Base-by-base conservation (phyloP, 92 coral and sea anemone species). In the Epizoanthus stellaris region DNA sequence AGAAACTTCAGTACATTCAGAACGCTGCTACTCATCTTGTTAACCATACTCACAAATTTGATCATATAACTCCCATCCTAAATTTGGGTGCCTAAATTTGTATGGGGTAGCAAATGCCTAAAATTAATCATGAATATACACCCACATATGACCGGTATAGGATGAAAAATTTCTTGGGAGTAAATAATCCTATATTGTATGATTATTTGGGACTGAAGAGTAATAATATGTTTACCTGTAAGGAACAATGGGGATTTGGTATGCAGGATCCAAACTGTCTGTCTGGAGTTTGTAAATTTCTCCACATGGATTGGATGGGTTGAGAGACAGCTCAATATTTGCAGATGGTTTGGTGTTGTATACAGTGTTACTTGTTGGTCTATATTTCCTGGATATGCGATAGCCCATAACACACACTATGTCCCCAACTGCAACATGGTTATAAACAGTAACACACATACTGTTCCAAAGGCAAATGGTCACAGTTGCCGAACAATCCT, bases 371-470 rank as follows among this genome's bases (percentile, higher is more conserved):
- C 80, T 90, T 20, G 76, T 82, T 20, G 52, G 39, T 58, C 56
- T 87, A 65, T 86, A 86, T 70, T 82, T 87, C 10, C 88, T 71
- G n/a, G 59, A n/a, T 40, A 90, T 81, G 36, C 93, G 90, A 67
- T 90, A 90, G 47, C 88, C 88, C 1, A 30, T 52, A 45, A 90
- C 70, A 8, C 83, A 76, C 4, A 90, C 64, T 69, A 87, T 36
- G 77, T 90, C 93, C 12, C 93, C 93, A 14, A 90, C 90, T 59
- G 81, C 80, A 52, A 90, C 81, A 67, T 82, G 80, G 30, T 90
- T 90, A 57, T 81, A 90, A 10, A 81, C 68, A 39, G 61, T 45
- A 14, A 87, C 91, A 60, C 93, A 90, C 16, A 70, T 81, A 45
- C 60, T 86, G 45, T 87, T 77, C 93, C 90, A 90, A 39, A 90